phyloP scores from a whole-genome alignment of 2,797 vertebrate genomes.

The Mionectes olivaceus region DNA sequence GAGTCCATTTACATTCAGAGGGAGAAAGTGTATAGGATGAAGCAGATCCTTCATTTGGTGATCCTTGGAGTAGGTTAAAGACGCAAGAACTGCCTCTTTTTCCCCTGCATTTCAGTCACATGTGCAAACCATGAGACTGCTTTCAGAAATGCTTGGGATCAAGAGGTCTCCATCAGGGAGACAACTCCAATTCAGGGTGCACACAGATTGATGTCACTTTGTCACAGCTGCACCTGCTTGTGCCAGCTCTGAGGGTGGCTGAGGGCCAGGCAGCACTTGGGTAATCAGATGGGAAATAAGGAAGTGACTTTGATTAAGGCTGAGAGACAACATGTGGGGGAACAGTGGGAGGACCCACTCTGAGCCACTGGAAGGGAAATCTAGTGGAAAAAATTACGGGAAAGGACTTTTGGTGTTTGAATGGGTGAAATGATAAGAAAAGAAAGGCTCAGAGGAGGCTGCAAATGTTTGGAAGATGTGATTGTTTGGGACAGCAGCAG shows the following conservation, averaged over 20 bases:
- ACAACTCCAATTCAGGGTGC: constrained; percentile 22
- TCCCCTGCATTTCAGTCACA: not conserved
- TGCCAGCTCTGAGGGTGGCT: constrained; percentile 41
- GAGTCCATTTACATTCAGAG: not conserved
- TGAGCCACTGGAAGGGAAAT: constrained; percentile 20
- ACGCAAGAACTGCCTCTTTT: not conserved
- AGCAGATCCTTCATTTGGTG: not conserved
- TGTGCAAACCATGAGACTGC: not conserved
- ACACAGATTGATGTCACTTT: constrained; percentile 16
- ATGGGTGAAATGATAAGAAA: constrained; percentile 25
- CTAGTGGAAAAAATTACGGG: not conserved
- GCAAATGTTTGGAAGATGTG: not conserved
- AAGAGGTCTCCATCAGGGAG: not conserved
- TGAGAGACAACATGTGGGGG: constrained; percentile 42
- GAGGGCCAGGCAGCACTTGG: constrained; percentile 33
- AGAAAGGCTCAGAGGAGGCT: not conserved
- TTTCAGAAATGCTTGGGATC: constrained; percentile 23
- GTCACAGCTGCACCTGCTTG: constrained; percentile 54
- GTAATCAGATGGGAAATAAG: not conserved
- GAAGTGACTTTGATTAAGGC: constrained; percentile 41
- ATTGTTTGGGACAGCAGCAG: constrained; percentile 43
- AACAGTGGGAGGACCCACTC: constrained; percentile 17
- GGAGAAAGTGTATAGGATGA: not conserved
- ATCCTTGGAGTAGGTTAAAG: not conserved
- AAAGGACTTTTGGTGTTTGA: constrained; percentile 21